phyloP scores from a whole-genome alignment of 2,797 vertebrate genomes.

The Eremophila alpestris region DNA sequence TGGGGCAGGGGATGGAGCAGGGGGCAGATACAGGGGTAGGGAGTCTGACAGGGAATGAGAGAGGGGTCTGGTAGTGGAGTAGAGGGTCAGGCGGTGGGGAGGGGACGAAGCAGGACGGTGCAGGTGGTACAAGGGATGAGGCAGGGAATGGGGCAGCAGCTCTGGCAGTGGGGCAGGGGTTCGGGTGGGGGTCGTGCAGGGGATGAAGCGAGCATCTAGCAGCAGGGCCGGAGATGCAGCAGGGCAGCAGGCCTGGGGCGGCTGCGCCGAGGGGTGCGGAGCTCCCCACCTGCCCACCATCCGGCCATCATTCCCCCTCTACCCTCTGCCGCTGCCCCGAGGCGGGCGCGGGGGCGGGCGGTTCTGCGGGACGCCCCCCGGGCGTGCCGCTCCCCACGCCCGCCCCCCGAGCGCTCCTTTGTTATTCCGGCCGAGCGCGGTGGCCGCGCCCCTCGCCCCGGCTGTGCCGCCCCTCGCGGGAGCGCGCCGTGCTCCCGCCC shows the following conservation, averaged over 20 bases:
- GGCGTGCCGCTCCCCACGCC: not conserved
- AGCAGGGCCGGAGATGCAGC: not conserved
- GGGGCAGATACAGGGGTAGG: not conserved
- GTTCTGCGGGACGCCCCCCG: not conserved
- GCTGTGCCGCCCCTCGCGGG: not conserved
- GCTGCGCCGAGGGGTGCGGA: not conserved
- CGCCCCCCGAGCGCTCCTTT: not conserved
- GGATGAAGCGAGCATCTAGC: not conserved
- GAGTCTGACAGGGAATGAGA: not conserved
- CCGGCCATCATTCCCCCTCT: fast-evolving
- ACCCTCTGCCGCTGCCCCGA: not conserved
- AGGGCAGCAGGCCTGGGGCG: no score
- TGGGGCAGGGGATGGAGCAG: not conserved
- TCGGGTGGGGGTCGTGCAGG: not conserved
- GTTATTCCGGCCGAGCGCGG: not conserved
- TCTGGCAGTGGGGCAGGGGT: no score
- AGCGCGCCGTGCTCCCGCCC: not conserved
- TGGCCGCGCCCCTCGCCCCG: not conserved
- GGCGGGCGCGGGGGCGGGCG: not conserved
- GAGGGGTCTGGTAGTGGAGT: not conserved
- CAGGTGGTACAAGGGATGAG: no score
- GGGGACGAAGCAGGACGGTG: not conserved
- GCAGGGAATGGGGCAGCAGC: not conserved
- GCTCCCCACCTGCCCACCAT: fast-evolving
- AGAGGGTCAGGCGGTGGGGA: not conserved